A percentile compares a stretch with the other conserved stretches of the same genome.
Conservation (phyloP, 2,113 vertebrate genomes). For the Phyllostomus hastatus region DNA sequence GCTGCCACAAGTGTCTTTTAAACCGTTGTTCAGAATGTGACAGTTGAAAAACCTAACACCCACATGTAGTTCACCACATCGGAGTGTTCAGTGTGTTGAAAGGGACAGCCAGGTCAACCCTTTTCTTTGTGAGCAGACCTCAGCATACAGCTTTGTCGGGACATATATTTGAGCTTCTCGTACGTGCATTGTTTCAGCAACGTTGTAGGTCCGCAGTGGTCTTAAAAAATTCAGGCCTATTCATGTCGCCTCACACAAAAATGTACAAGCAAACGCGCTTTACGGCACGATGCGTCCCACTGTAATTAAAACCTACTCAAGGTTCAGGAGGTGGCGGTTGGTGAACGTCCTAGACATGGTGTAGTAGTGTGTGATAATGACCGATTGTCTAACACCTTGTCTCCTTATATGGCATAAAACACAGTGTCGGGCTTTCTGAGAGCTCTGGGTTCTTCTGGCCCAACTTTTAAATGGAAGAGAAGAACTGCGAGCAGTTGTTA, state of each 20-base stretch:
- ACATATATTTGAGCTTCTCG: not conserved
- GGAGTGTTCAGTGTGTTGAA: not conserved
- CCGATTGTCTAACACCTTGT: not conserved
- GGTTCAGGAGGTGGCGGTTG: not conserved
- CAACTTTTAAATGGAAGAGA: slow-evolving; percentile 20
- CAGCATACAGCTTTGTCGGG: not conserved
- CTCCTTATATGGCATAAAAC: not conserved
- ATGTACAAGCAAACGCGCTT: not conserved
- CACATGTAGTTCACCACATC: not conserved
- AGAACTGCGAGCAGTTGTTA: not conserved
- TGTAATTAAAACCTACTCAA: not conserved
- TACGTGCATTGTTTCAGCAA: not conserved
- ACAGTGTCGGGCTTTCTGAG: not conserved
- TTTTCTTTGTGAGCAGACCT: not conserved
- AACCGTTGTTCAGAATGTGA: not conserved
- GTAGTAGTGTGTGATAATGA: not conserved
- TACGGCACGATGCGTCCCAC: not conserved
- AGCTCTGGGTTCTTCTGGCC: not conserved
- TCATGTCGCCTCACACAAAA: not conserved
- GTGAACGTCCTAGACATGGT: not conserved
- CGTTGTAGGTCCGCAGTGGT: not conserved
- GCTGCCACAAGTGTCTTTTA: not conserved
- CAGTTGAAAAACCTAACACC: not conserved
- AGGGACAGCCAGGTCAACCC: not conserved
- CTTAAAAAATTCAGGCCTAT: not conserved